These are phyloP conservation scores for Hemiprocne comata DNA, from an alignment of 2,113 vertebrate species.

Conservation along the genomic window DNA sequence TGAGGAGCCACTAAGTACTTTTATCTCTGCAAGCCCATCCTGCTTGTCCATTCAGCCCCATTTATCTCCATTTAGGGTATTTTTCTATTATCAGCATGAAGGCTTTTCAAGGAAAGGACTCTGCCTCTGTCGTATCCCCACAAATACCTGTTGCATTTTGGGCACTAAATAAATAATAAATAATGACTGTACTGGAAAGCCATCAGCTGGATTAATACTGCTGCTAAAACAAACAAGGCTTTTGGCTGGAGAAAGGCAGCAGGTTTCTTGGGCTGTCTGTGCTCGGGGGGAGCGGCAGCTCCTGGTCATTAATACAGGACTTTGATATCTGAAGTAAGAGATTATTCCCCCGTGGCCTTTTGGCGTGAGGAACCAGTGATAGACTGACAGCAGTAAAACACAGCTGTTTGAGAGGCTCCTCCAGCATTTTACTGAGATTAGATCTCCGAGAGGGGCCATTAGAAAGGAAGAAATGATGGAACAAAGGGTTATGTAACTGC, in stretches of 20 bases:
- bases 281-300: not conserved
- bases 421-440: slow-evolving; percentile 59
- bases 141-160: not conserved
- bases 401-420: slow-evolving; percentile 25
- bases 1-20: not conserved
- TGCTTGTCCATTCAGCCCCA: not conserved
- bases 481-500: not conserved
- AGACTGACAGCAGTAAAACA: slow-evolving; percentile 56
- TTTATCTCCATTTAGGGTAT: not conserved
- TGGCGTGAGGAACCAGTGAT: not conserved
- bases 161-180: slow-evolving; percentile 14
- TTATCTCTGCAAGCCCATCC: not conserved
- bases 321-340: slow-evolving; percentile 46
- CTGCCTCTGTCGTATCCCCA: not conserved
- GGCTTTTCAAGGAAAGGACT: not conserved
- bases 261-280: not conserved
- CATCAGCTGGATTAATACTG: not conserved
- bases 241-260: not conserved
- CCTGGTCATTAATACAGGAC: not conserved
- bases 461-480: slow-evolving; percentile 33
- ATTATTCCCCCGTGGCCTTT: not conserved
- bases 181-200: not conserved
- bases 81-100: not conserved
- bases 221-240: not conserved
- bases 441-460: slow-evolving; percentile 46